A percentile compares a stretch with the other conserved stretches of the same genome.
These are phyloP conservation scores for Isaurus tuberculatus DNA, from an alignment of 92 coral and sea anemone species.

Conservation along the genomic window DNA sequence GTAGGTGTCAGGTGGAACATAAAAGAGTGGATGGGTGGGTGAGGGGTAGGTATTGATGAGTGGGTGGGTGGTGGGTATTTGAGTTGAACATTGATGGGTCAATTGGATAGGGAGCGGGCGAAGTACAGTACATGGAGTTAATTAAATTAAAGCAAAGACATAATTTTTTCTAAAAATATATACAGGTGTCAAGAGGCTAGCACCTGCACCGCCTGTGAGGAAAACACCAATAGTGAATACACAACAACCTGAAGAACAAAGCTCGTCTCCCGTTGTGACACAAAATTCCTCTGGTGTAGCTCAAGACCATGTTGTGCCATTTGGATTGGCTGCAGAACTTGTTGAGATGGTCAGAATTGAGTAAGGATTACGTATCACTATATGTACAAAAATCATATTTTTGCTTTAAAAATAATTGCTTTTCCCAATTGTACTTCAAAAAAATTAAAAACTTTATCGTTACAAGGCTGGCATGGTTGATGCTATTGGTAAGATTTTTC, in stretches of 20 bases:
- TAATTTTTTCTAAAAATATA: neutral
- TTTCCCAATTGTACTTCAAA: no score
- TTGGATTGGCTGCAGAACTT: constrained; percentile 71
- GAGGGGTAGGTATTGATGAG: no score
- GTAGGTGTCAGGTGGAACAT: no score
- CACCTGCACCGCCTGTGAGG: constrained; percentile 25
- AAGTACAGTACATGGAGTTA: neutral
- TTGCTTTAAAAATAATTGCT: no score
- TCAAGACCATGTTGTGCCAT: constrained; percentile 54
- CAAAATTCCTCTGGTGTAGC: constrained; percentile 22
- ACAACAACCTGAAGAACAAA: neutral
- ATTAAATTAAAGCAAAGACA: neutral
- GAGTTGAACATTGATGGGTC: no score
- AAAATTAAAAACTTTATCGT: no score
- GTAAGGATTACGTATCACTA: constrained; percentile 40
- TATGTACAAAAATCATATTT: no score
- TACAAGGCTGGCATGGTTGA: no score
- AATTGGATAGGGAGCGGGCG: neutral
- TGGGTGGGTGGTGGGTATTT: no score
- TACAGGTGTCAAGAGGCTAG: constrained; percentile 25
- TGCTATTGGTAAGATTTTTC: no score
- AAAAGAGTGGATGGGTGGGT: no score
- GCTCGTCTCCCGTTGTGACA: constrained; percentile 19
- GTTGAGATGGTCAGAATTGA: constrained; percentile 76
- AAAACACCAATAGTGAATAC: neutral